Conservation (phyloP, 1,140 invertebrate species). For the Hyposmocoma kahamanoa region DNA sequence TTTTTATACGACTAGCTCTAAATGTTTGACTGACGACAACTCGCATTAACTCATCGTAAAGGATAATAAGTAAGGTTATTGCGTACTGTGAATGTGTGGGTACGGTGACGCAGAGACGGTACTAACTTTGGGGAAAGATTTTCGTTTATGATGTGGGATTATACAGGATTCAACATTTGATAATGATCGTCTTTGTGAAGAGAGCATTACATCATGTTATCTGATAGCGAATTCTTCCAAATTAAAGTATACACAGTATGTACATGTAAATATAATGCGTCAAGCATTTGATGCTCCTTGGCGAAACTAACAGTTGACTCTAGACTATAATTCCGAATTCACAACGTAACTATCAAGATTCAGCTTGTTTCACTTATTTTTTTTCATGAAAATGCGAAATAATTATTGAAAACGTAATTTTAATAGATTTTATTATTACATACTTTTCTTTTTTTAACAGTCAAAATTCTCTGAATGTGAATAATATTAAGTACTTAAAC, state of each 20-base stretch:
- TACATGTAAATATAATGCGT: conserved; percentile 18
- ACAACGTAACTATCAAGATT: background rate
- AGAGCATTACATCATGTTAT: conserved; percentile 50
- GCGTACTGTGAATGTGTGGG: conserved; percentile 33
- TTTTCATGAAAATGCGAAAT: background rate
- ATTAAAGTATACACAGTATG: conserved; percentile 27
- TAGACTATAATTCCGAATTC: too few species aligned
- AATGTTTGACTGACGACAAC: conserved; percentile 58
- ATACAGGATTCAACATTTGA: conserved; percentile 57
- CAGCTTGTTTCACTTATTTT: background rate
- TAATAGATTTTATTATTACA: too few species aligned
- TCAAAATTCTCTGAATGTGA: too few species aligned
- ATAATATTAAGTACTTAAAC: too few species aligned
- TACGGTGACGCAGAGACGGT: conserved; percentile 40
- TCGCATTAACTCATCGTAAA: conserved; percentile 65
- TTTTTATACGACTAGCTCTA: conserved; percentile 66
- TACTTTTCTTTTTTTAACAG: too few species aligned
- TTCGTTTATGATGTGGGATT: conserved; percentile 62
- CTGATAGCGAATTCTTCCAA: conserved; percentile 38
- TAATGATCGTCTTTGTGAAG: conserved; percentile 36
- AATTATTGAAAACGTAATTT: background rate
- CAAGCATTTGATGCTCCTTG: conserved; percentile 29
- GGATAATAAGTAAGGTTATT: conserved; percentile 70
- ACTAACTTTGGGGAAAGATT: conserved; percentile 53
- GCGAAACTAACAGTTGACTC: too few species aligned